A percentile compares a stretch with the other conserved stretches of the same genome.
Evolutionary conservation across 2,113 vertebrate species (phyloP).

Genomic region (Forbesichthys papilliferus): DNA sequence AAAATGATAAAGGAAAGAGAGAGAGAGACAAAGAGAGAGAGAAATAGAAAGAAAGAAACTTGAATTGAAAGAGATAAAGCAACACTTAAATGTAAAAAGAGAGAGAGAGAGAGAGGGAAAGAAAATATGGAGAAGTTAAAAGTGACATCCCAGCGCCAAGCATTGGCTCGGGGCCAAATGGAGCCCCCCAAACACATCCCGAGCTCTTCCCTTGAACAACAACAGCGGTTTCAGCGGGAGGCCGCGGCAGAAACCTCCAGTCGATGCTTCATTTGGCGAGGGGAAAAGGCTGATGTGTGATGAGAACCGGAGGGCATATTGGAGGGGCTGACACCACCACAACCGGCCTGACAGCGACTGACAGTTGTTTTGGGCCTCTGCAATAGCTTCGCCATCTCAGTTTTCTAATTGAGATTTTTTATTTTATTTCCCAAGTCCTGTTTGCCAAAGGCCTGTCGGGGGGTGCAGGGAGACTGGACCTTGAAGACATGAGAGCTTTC

Average conservation of each 20-base stretch:
- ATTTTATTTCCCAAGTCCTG: conserved; percentile 18
- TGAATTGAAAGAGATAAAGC: neutral
- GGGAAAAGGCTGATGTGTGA: conserved; percentile 34
- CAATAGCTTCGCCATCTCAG: conserved; percentile 24
- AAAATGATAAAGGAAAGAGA: neutral
- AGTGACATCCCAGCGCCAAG: conserved; percentile 30
- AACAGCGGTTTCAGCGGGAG: conserved; percentile 47
- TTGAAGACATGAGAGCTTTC: conserved; percentile 20
- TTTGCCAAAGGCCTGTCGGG: conserved; percentile 21
- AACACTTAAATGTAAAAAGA: neutral
- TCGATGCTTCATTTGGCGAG: conserved; percentile 45
- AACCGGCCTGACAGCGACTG: conserved; percentile 42
- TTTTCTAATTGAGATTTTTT: too few species aligned
- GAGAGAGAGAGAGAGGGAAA: conserved; percentile 1
- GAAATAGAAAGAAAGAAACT: neutral
- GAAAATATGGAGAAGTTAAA: conserved; percentile 8
- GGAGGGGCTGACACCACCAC: conserved; percentile 22
- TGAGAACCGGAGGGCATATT: conserved; percentile 37
- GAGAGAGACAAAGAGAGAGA: neutral
- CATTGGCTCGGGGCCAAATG: conserved; percentile 21
- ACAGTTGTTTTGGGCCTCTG: conserved; percentile 46
- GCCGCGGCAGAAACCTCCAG: conserved; percentile 41
- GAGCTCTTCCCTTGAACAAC: conserved; percentile 40
- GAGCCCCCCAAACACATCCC: conserved; percentile 26
- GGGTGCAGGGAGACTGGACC: conserved; percentile 23